Percentiles rank a stretch among this genome's conserved stretches.
Evolutionary conservation across 2,113 vertebrate species (phyloP).

Genomic region (Acinonyx jubatus): DNA sequence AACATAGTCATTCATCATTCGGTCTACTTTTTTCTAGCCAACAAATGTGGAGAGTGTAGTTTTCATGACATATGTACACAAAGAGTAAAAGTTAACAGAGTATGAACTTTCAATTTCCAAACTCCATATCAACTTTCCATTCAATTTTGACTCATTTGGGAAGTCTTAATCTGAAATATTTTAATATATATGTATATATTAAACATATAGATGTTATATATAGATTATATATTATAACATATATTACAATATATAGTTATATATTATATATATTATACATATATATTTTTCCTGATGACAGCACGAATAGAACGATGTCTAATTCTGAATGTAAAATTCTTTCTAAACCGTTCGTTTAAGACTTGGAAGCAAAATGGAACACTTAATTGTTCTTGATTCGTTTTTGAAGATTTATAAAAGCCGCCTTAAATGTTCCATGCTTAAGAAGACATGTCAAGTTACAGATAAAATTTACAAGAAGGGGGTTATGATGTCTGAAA

Average conservation of each 20-base stretch:
- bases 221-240: too few species aligned
- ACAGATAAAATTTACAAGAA: conserved; percentile 47
- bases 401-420: conserved; percentile 46
- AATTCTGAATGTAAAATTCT: neutral
- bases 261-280: too few species aligned
- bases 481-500: conserved; percentile 1
- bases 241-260: too few species aligned
- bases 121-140: conserved; percentile 27
- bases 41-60: neutral
- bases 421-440: neutral
- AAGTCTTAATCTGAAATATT: conserved; percentile 24
- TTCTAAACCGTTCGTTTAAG: conserved; percentile 28
- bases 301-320: neutral
- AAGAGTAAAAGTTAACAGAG: neutral
- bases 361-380: neutral
- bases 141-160: neutral
- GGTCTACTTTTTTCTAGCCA: neutral
- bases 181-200: neutral
- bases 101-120: conserved; percentile 30
- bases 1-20: too few species aligned
- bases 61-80: neutral
- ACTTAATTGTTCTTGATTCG: conserved; percentile 19
- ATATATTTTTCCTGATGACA: neutral
- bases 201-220: too few species aligned
- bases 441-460: conserved; percentile 5